Percentiles rank a stretch among this genome's conserved stretches.
These are phyloP conservation scores for Siderastrea radians DNA, from an alignment of 92 coral and sea anemone genomes.

Conservation along the genomic window DNA sequence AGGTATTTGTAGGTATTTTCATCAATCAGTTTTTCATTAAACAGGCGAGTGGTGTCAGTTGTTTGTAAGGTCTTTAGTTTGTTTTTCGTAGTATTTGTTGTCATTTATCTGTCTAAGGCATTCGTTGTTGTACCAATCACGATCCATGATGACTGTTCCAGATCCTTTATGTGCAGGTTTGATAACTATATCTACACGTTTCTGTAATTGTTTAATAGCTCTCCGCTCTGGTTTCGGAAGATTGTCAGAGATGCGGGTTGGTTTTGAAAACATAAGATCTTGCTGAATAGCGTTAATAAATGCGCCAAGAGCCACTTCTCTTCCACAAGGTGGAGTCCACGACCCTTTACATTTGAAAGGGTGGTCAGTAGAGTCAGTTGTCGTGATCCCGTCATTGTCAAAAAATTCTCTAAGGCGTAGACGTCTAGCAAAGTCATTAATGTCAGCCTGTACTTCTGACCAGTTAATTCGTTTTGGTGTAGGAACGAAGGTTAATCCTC, in stretches of 20 bases:
- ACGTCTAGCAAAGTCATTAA: background rate
- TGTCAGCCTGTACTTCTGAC: conserved; percentile 3
- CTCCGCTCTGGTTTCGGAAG: no score
- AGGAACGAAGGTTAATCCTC: background rate
- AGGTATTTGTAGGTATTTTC: no score
- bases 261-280: background rate
- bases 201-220: no score
- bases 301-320: background rate
- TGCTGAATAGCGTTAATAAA: background rate
- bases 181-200: no score
- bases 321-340: conserved; percentile 2
- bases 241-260: background rate
- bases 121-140: no score
- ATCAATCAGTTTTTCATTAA: no score
- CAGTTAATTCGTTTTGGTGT: conserved; percentile 4
- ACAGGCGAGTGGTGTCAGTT: no score
- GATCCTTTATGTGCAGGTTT: no score
- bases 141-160: no score
- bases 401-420: background rate
- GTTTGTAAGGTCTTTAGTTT: no score
- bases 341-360: background rate
- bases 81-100: no score
- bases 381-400: background rate
- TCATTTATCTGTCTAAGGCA: no score
- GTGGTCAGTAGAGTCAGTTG: background rate